phyloP scores from a whole-genome alignment of 2,113 vertebrate species.

The Silurus asotus region DNA sequence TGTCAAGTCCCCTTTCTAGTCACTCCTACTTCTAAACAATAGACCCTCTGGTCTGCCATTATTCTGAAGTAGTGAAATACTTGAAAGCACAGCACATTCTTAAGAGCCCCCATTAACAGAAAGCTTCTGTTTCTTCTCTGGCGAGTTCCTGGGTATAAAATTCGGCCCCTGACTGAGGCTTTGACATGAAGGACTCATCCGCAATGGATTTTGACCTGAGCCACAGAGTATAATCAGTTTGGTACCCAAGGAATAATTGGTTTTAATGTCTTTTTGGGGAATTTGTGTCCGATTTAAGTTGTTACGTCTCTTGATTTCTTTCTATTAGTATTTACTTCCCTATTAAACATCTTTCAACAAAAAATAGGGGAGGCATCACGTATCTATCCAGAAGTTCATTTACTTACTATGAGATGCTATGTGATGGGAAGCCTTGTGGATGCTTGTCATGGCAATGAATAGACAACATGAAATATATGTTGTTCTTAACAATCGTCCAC shows the following conservation, averaged over 20 bases:
- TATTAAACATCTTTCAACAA: background rate
- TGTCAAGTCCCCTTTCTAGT: conserved; percentile 22
- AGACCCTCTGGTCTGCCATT: conserved; percentile 1
- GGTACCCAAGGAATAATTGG: conserved; percentile 21
- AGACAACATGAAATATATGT: background rate
- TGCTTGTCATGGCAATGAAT: background rate
- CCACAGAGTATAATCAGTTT: conserved; percentile 18
- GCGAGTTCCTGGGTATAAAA: conserved; percentile 37
- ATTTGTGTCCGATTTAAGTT: background rate
- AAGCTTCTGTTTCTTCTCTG: conserved; percentile 29
- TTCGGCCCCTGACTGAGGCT: conserved; percentile 20
- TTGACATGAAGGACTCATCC: conserved; percentile 27
- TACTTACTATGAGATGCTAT: background rate
- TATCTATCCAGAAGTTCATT: background rate
- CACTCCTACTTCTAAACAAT: conserved; percentile 21
- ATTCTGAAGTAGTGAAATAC: conserved; percentile 32
- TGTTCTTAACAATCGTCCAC: background rate
- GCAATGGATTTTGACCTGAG: background rate
- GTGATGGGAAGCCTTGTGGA: background rate
- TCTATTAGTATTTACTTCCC: background rate
- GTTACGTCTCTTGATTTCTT: background rate
- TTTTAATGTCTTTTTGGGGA: background rate
- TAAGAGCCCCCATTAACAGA: conserved; percentile 37
- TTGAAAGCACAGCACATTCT: conserved; percentile 41
- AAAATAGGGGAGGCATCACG: background rate